Evolutionary conservation across 53 echinoderm and acorn worm genomes (phyloP).

Genomic region (Paelopatides confundens): DNA sequence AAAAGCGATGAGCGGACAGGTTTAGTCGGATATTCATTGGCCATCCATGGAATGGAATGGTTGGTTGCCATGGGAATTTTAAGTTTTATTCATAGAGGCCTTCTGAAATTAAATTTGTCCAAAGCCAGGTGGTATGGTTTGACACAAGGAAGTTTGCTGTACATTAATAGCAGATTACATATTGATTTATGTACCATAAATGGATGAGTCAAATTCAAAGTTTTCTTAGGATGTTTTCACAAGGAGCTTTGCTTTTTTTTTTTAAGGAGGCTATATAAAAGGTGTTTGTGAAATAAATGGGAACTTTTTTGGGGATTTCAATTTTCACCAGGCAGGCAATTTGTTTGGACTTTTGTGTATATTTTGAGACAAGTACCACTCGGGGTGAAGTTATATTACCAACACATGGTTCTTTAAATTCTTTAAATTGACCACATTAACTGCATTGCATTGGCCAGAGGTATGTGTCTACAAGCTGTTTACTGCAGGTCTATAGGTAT

Average conservation of each 20-base stretch:
- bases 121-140: conserved; percentile 41
- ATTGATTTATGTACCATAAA: conserved; percentile 47
- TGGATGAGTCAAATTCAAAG: conserved; percentile 33
- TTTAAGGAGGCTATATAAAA: neutral
- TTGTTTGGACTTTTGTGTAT: neutral
- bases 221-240: conserved; percentile 2
- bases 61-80: conserved; percentile 42
- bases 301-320: conserved; percentile 6
- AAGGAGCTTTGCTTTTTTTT: neutral
- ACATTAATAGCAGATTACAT: conserved; percentile 50
- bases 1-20: neutral
- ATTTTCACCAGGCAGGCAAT: neutral
- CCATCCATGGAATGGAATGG: neutral
- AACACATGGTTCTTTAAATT: too few species aligned
- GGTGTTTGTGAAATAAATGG: neutral
- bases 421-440: too few species aligned
- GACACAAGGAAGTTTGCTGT: conserved; percentile 34
- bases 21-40: conserved; percentile 21
- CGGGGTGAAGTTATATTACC: too few species aligned
- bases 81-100: conserved; percentile 42
- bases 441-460: too few species aligned
- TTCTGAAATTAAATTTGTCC: conserved; percentile 35
- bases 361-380: too few species aligned
- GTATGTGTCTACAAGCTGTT: too few species aligned
- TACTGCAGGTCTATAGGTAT: too few species aligned